These are phyloP conservation scores for Alces alces DNA, from an alignment of 2,113 vertebrate genomes.

Conservation along the genomic window DNA sequence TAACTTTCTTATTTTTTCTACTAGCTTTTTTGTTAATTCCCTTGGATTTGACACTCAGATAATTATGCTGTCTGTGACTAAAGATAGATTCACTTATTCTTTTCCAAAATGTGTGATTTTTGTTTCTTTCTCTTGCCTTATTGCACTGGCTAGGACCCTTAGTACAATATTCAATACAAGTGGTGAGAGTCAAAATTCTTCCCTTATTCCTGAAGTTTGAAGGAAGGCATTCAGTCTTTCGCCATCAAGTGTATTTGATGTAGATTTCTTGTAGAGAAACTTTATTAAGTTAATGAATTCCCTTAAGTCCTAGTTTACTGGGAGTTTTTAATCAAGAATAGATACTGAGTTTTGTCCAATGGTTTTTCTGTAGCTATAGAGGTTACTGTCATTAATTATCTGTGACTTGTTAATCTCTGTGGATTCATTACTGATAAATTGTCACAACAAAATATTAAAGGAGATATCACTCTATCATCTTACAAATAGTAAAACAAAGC, in stretches of 20 bases:
- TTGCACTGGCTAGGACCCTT: not conserved
- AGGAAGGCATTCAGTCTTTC: not conserved
- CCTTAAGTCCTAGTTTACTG: not conserved
- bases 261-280: not conserved
- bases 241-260: not conserved
- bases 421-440: not conserved
- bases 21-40: not conserved
- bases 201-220: not conserved
- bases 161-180: not conserved
- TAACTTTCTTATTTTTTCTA: not conserved
- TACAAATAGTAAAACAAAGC: not conserved
- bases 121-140: not conserved
- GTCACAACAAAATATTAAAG: not conserved
- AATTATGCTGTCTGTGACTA: not conserved
- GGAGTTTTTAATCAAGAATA: not conserved
- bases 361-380: not conserved
- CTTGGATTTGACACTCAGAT: not conserved
- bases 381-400: not conserved
- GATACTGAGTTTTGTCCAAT: not conserved
- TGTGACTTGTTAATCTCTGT: not conserved
- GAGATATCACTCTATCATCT: not conserved
- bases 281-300: not conserved
- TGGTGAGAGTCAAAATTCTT: not conserved
- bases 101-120: not conserved
- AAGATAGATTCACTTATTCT: not conserved